Base-by-base conservation (phyloP, 2,797 vertebrate species). In the Syndactyla subalaris region DNA sequence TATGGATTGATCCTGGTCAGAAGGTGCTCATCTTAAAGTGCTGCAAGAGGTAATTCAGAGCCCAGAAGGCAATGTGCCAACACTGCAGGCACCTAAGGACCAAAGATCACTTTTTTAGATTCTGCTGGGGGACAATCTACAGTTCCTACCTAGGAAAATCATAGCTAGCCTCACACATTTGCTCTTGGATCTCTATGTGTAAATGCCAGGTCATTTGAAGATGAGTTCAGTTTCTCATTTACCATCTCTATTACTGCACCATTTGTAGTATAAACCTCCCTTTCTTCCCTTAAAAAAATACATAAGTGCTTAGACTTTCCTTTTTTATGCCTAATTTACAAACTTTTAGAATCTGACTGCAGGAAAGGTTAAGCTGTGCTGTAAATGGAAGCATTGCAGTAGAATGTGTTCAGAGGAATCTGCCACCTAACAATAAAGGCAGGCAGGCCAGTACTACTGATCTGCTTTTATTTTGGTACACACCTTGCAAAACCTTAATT, bases 31-130 rank as follows among this genome's bases (percentile, higher is more conserved):
- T 24, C 16, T 27, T 39, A 9, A 55, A 48, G 12, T 7, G 15
- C 23, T 86, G 22, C 36, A 29, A 55, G 36, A 57, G 22, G 9
- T 0, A n/a, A 7, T 48, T 62, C 76, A 59, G 66, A 73, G 36
- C 10, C 22, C 43, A 11, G 3, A 16, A 20, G 21, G 21, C 36
- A 29, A 78, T 65, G 16, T 7, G 27, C 2, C 29, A 61, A 22
- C 16, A 29, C 59, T 23, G 36, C 0, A 1, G 26, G 26, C 4
- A 4, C 12, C 20, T 16, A 15, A 24, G 11, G 19, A 6, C 24
- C 16, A 59, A 22, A 59, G 14, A 46, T 18, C 6, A 7, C 5
- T 78, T 70, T 4, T 29, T 8, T 34, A 66, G 10, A 36, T 61
- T 34, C 51, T 41, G 10, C 45, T 65, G 32, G 58, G 23, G 1